Evolutionary conservation across 1,140 invertebrate species (phyloP), one percentile per base, ranked within the genome.

Genomic region (Psix sp.): DNA sequence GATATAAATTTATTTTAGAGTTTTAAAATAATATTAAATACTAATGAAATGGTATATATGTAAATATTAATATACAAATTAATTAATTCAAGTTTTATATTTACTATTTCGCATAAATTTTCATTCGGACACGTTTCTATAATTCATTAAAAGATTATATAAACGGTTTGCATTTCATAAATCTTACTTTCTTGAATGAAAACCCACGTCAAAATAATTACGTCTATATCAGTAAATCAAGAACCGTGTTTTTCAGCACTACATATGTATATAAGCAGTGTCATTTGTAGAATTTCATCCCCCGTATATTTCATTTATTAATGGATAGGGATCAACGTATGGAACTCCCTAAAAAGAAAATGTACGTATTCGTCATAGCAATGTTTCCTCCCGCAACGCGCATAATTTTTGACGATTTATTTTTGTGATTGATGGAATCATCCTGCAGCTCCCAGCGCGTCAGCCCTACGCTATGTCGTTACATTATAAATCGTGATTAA

Each of bases 251-350:
- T 17, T 14, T 24, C 20, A 3, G 20, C 11, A 20, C 54, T 46
- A 54, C 29, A 45, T 45, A 52, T 54, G 31, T 62, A 51, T 35
- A 51, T 42, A 14, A 46, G 10, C 17, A 29, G 5, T 17, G 14
- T 66, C 29, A 48, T 52, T 49, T 42, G 35, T 56, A 40, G 29
- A 13, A 38, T 18, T n/a, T n/a, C n/a, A n/a, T n/a, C n/a, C n/a
- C n/a, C 35, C 13, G 24, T 33, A 67, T 67, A 67, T 67, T 67
- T 67, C 52, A 67, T 67, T n/a, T 57, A 67, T 67, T 57, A 67
- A 67, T 57, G 38, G 10, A 16, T 39, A 16, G 49, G 62, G 62
- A 4, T 18, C 11, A 26, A 11, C 15, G 43, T 21, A 42, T 48
- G 31, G 10, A 36, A 67, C 18, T 13, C 29, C 62, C 48, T 9